These are phyloP conservation scores for Epistrophella euchroma DNA, from an alignment of 2,888 invertebrate species.

Conservation along the genomic window DNA sequence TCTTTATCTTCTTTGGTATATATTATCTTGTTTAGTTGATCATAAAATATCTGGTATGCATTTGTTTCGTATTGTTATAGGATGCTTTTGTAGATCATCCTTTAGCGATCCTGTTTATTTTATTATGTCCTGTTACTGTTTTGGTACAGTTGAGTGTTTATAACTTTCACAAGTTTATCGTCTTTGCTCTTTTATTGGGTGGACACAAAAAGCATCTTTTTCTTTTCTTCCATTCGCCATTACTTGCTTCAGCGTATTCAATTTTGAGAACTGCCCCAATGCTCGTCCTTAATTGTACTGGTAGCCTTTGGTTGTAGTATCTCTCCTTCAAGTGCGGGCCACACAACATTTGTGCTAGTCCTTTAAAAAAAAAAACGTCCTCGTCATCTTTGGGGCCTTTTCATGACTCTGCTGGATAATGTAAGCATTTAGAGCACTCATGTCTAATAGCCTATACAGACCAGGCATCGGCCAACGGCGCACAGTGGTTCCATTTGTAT, in stretches of 20 bases:
- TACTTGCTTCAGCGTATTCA: slow-evolving; percentile 9
- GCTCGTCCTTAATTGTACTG: slow-evolving; percentile 1
- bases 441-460: too few relatives aligned
- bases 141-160: too few relatives aligned
- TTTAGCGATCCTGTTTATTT: too few relatives aligned
- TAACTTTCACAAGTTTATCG: slow-evolving; percentile 17
- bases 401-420: slow-evolving; percentile 33
- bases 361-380: slow-evolving; percentile 17
- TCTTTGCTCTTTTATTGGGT: slow-evolving; percentile 17
- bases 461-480: too few relatives aligned
- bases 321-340: slow-evolving; percentile 30
- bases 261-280: slow-evolving; percentile 13
- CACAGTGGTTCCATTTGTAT: too few relatives aligned
- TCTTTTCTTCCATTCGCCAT: not conserved
- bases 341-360: slow-evolving; percentile 30
- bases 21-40: too few relatives aligned
- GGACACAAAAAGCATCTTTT: slow-evolving; percentile 34
- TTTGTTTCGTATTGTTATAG: too few relatives aligned
- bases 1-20: too few relatives aligned
- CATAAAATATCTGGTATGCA: too few relatives aligned
- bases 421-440: slow-evolving; percentile 14
- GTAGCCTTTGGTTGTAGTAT: slow-evolving; percentile 23
- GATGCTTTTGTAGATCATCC: too few relatives aligned
- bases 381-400: slow-evolving; percentile 17
- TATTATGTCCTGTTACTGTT: too few relatives aligned